Evolutionary conservation across 2,797 vertebrate genomes (phyloP), one percentile per base, ranked within the genome.

Genomic region (Urocyon cinereoargenteus): DNA sequence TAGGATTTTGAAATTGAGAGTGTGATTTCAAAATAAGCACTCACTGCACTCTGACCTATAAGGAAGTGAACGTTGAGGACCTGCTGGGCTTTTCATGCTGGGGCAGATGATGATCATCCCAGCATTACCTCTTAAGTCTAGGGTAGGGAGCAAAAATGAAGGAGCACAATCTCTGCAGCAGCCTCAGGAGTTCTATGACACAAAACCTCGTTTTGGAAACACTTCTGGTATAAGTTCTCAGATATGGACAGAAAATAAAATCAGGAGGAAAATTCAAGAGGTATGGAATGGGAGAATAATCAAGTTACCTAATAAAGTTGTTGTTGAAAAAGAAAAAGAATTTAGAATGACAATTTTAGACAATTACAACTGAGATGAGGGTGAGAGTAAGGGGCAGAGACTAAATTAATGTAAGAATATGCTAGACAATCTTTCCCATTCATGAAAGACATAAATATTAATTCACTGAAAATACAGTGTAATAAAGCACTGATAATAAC

Each of bases 391-490:
- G 5, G 28, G 7, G 21, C 49, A 86, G 40, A 73, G 49, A 66
- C 19, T 81, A 86, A 90, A 64, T 15, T 73, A 72, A 79, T 8
- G 19, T 36, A 40, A 81, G 18, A 64, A 90, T 31, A 31, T 51
- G 57, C 49, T 64, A 15, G 55, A 64, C 45, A 90, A 57, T 26
- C 64, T 85, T 36, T 57, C 66, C 15, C 40, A 34, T 90, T 51
- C 77, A 86, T 12, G 22, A 24, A 96, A 86, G 62, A 72, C 34
- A 53, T 53, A 77, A 83, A 93, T 90, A 72, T 13, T 90, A 79
- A 72, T 36, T 72, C 22, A 61, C 18, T 70, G 15, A 28, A 72
- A 49, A 90, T 40, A 70, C 64, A 73, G 28, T 34, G 13, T 85
- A 90, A 15, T 14, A 82, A 90, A 92, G 75, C 36, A 70, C 49